Conservation (phyloP, 2,888 invertebrate genomes). For the Drosophila atripex region DNA sequence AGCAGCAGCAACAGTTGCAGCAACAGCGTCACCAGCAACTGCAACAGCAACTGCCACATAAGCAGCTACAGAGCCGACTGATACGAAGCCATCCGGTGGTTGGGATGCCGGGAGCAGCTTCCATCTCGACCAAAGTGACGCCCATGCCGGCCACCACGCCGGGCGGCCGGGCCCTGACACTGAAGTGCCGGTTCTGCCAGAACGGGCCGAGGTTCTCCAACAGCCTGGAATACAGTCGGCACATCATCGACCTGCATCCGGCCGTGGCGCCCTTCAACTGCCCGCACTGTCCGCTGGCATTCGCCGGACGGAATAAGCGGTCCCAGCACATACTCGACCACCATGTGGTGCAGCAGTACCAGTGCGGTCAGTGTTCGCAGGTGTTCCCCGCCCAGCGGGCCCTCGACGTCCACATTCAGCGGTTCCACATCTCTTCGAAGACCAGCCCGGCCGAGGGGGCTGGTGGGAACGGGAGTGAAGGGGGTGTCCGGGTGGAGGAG, state of each 20-base stretch:
- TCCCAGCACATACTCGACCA: constrained; percentile 73
- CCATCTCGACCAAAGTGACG: constrained; percentile 28
- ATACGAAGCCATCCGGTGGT: constrained; percentile 59
- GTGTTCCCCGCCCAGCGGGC: constrained; percentile 77
- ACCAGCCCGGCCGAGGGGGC: background rate
- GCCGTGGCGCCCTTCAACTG: constrained; percentile 78
- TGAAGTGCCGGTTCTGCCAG: constrained; percentile 80
- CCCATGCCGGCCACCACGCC: constrained; percentile 44
- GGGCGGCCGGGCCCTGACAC: constrained; percentile 57
- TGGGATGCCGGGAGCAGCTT: constrained; percentile 30
- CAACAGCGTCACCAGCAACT: constrained; percentile 35
- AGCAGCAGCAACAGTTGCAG: constrained; percentile 46
- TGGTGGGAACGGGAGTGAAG: background rate
- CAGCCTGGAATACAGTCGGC: constrained; percentile 79
- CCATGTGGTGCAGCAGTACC: constrained; percentile 75
- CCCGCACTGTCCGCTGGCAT: constrained; percentile 75
- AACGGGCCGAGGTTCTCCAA: constrained; percentile 80
- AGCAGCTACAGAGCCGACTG: constrained; percentile 41
- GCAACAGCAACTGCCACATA: constrained; percentile 44
- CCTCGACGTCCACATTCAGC: constrained; percentile 78
- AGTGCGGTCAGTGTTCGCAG: constrained; percentile 80
- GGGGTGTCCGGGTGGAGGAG: constrained; percentile 68
- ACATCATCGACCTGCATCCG: constrained; percentile 79
- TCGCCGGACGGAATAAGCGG: constrained; percentile 72
- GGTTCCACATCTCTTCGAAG: constrained; percentile 66